A percentile compares a stretch with the other conserved stretches of the same genome.
Conservation (phyloP, 2,797 vertebrate species). For the Argya squamiceps region DNA sequence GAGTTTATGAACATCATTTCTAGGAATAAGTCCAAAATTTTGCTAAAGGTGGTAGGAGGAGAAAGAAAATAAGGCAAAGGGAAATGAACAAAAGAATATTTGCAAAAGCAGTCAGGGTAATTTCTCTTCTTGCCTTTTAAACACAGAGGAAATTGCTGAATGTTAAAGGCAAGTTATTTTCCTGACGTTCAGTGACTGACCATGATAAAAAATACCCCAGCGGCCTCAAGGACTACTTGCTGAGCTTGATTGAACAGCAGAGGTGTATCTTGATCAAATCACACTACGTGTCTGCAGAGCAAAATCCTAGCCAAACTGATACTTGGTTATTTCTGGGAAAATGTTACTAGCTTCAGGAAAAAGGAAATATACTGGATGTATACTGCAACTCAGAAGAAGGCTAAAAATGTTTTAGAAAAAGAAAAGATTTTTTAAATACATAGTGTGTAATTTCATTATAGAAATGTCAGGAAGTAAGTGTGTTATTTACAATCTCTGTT, state of each 20-base stretch:
- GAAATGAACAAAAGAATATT: not conserved
- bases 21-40: not conserved
- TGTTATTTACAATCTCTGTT: not conserved
- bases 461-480: not conserved
- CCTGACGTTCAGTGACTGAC: not conserved
- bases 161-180: not conserved
- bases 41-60: not conserved
- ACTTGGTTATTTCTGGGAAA: not conserved
- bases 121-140: not conserved
- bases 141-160: not conserved
- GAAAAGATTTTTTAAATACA: accelerated
- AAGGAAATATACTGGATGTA: not conserved
- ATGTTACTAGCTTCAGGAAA: not conserved
- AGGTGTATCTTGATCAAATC: not conserved
- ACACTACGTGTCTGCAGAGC: not conserved
- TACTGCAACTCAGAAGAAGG: not conserved
- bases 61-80: not conserved
- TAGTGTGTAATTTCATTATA: not conserved
- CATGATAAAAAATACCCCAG: not conserved
- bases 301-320: not conserved
- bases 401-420: not conserved
- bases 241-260: not conserved
- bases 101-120: not conserved
- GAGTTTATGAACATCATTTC: slow-evolving; percentile 12
- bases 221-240: not conserved